Evolutionary conservation across 1,140 invertebrate species (phyloP), one percentile per base, ranked within the genome.

Genomic region (Adelges cooleyi): DNA sequence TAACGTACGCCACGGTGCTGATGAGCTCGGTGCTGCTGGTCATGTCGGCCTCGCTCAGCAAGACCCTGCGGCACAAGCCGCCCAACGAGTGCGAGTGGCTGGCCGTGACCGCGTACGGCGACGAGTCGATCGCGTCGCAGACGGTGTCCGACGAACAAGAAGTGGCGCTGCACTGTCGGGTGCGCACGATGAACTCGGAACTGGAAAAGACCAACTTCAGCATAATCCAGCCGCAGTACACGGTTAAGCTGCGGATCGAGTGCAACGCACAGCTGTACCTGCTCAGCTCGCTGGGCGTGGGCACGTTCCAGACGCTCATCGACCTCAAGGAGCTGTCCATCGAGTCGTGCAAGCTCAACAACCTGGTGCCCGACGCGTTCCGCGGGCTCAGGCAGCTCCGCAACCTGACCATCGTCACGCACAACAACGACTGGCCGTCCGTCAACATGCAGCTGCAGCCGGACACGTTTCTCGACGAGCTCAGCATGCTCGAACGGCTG

Each of bases 131-230:
- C 36, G 65, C 69, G n/a, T 67, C 70, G 2, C 54, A 71, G n/a
- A 65, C 69, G 17, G 73, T 75, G 56, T 81, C 83, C 53, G 79
- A 80, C 69, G 84, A 86, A 71, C 72, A 74, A 27, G 72, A 74
- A 51, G 87, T 90, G 3, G 84, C 86, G 1, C 77, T 92, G 62
- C 82, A 87, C 65, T 92, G 90, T 71, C 80, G 85, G 67, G 75
- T 93, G 62, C 78, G 86, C 48, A 90, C 89, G 67, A 90, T 91
- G 77, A 91, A 91, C 76, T 90, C 87, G 73, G 88, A 91, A 76
- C 77, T 90, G 71, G 88, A 91, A 77, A 89, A 89, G 73, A 90
- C 88, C 27, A 92, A 92, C 71, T 91, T 92, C 74, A 89, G 86
- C 75, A 86, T 87, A 40, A 90, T 89, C 67, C 88, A 90, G 75